phyloP scores from a whole-genome alignment of 1,140 invertebrate genomes.

The Habropoda laboriosa region DNA sequence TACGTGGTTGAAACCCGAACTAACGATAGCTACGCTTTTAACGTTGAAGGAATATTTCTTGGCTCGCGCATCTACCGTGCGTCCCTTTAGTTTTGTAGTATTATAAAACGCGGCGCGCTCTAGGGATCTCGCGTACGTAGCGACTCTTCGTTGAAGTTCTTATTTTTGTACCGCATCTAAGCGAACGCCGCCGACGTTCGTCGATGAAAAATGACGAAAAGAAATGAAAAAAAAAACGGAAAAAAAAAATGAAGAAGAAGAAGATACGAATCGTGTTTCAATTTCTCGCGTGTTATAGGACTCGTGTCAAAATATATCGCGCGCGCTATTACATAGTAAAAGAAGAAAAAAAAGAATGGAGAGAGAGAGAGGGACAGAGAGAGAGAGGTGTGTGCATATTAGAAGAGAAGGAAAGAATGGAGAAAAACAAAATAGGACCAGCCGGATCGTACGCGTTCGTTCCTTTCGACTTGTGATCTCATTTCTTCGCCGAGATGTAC shows the following conservation, averaged over 20 bases:
- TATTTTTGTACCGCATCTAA: constrained; percentile 51
- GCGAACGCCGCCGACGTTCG: constrained; percentile 32
- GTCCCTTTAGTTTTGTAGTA: constrained; percentile 49
- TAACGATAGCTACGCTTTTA: constrained; percentile 55
- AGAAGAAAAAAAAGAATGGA: constrained; percentile 13
- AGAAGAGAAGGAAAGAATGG: not conserved
- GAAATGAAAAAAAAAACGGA: too few species aligned
- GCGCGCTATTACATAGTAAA: constrained; percentile 20
- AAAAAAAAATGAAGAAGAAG: too few species aligned
- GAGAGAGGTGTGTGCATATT: not conserved
- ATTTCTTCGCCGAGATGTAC: constrained; percentile 52
- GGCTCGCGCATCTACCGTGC: constrained; percentile 32
- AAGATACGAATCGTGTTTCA: constrained; percentile 36
- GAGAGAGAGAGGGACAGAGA: not conserved
- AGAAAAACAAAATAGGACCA: constrained; percentile 12
- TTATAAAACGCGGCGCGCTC: constrained; percentile 52
- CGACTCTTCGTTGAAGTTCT: constrained; percentile 62
- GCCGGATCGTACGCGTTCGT: constrained; percentile 48
- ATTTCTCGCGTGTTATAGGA: constrained; percentile 28
- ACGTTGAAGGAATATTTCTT: constrained; percentile 50
- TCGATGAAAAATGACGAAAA: not conserved
- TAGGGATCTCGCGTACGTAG: constrained; percentile 45
- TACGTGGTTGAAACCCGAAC: constrained; percentile 26
- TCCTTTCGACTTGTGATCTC: constrained; percentile 63
- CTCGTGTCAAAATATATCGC: constrained; percentile 34